Evolutionary conservation across 1,140 invertebrate species (phyloP).

Genomic region (Streblospio benedicti): DNA sequence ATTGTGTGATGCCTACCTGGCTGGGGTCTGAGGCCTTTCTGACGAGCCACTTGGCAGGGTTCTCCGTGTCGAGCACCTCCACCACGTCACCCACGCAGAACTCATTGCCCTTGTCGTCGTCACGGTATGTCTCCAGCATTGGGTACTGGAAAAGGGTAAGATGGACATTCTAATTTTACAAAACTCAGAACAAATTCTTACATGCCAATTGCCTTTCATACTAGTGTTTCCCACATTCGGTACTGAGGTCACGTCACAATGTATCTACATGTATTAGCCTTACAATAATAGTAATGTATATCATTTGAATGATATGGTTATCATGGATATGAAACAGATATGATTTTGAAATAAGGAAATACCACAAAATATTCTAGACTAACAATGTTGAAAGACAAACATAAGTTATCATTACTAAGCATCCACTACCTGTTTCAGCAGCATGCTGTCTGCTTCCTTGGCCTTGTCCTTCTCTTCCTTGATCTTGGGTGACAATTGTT

Average conservation of each 20-base stretch:
- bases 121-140: constrained; percentile 25
- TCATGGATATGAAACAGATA: no score
- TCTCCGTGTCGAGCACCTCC: constrained; percentile 51
- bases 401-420: no score
- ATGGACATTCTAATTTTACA: constrained; percentile 28
- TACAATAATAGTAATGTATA: no score
- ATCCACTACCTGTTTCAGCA: no score
- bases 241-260: not conserved
- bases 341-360: no score
- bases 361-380: no score
- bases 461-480: constrained; percentile 10
- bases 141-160: constrained; percentile 24
- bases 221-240: not conserved
- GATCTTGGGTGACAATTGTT: constrained; percentile 8
- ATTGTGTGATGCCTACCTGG: no score
- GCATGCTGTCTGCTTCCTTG: not conserved
- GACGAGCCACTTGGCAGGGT: constrained; percentile 32
- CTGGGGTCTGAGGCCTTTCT: no score
- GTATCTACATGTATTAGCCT: no score
- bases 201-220: not conserved
- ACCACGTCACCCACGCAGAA: constrained; percentile 34
- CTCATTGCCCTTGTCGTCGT: constrained; percentile 25
- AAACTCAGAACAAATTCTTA: not conserved
- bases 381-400: no score
- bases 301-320: no score